Evolutionary conservation across 2,113 vertebrate genomes (phyloP), one percentile per base, ranked within the genome.

Genomic region (Oreochromis tanganicae): DNA sequence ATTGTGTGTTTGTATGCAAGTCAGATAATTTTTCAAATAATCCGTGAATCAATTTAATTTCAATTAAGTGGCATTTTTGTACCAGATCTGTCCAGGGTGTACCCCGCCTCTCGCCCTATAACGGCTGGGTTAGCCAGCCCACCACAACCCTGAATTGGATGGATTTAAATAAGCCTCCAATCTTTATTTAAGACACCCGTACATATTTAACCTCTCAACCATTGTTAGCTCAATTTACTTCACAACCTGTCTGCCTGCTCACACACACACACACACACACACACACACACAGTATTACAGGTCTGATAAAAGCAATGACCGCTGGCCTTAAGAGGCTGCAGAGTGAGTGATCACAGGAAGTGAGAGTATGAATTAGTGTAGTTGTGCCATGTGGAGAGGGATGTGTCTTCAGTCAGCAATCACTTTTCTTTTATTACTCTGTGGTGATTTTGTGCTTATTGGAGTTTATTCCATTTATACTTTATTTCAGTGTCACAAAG

Each of bases 301-400:
- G 27, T 71, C 17, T 75, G 55, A 87, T 87, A 50, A 92, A 81
- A 81, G 86, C 68, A 59, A 82, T 86, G 85, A 86, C 88, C 91
- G 88, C 88, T 91, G 90, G 86, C 66, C 55, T n/a, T 85, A 73
- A 89, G 79, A 59, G 78, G 84, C 84, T 88, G 83, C 68, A 43
- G 89, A 87, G 87, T 83, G 80, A 92, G 55, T 88, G 89, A 88
- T 89, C 84, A 71, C 5, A 88, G 57, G 61, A 83, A 85, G 81
- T 85, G 63, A 86, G 79, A 61, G 61, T 88, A 89, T 89, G 85
- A 84, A 91, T 78, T 78, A 50, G 16, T 11, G 27, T 32, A 50
- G 71, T 92, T 21, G 2, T 24, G 66, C 63, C 46, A 59, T 80
- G 83, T 85, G 41, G 21, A n/a, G 48, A 32, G 16, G 46, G 46